Conservation (phyloP, 2,797 vertebrate genomes). For the Eulemur albifrons region DNA sequence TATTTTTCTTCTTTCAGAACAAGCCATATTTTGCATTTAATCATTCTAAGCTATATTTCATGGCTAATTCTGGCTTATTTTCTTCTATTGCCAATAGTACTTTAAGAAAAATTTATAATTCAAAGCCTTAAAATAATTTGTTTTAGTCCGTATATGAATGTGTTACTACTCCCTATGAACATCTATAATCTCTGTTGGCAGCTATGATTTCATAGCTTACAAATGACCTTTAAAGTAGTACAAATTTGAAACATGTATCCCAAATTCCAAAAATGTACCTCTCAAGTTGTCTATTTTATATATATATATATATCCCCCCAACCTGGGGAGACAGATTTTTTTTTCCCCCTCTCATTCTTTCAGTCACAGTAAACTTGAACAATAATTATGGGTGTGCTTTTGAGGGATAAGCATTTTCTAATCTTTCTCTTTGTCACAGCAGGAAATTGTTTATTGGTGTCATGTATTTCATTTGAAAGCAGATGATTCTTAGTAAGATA, state of each 20-base stretch:
- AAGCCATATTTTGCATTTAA: slow-evolving; percentile 3
- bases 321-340: neutral
- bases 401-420: slow-evolving; percentile 23
- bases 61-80: neutral
- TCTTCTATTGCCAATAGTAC: neutral
- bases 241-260: neutral
- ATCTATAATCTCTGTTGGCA: neutral
- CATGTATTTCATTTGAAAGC: slow-evolving; percentile 69
- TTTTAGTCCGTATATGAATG: neutral
- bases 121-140: neutral
- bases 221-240: neutral
- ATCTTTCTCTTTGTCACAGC: slow-evolving; percentile 57
- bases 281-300: neutral
- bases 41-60: neutral
- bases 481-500: slow-evolving; percentile 64
- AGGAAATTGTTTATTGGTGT: slow-evolving; percentile 68
- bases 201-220: neutral
- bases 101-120: neutral
- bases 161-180: neutral
- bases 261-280: neutral
- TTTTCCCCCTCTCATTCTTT: neutral
- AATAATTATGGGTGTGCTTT: slow-evolving; percentile 20
- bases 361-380: neutral
- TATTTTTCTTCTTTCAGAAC: neutral
- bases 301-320: neutral